Percentiles rank a stretch among this genome's conserved stretches.
phyloP scores from a whole-genome alignment of 2,888 invertebrate species.

The Eutolmus rufibarbis region DNA sequence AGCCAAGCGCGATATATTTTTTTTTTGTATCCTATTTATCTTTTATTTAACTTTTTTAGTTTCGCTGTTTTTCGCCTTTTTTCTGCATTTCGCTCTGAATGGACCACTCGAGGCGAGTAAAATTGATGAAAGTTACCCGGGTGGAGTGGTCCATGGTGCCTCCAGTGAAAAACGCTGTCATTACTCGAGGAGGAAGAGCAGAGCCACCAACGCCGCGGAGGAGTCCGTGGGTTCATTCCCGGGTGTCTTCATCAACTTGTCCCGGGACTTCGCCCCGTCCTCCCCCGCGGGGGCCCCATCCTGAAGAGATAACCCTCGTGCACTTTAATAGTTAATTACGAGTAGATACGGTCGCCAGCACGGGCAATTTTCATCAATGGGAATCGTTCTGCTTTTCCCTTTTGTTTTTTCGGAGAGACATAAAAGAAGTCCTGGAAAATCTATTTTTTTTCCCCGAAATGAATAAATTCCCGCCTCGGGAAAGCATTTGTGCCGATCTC shows the following conservation, averaged over 20 bases:
- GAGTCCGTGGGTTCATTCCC: background rate
- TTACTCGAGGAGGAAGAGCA: background rate
- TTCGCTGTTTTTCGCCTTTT: background rate
- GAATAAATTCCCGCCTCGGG: background rate
- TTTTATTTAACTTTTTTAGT: background rate
- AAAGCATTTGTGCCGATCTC: background rate
- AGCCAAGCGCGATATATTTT: background rate
- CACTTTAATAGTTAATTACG: constrained; percentile 28
- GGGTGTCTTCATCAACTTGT: background rate
- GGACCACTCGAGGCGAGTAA: background rate
- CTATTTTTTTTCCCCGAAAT: background rate
- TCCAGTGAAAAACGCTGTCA: background rate
- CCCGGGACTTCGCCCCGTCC: background rate
- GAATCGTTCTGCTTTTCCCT: background rate
- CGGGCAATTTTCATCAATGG: constrained; percentile 9
- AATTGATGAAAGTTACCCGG: background rate
- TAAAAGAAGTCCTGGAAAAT: background rate
- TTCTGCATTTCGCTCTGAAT: background rate
- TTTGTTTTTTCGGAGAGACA: background rate
- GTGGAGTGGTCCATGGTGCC: background rate
- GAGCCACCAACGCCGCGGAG: background rate
- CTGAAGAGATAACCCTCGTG: constrained; percentile 3
- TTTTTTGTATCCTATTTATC: background rate
- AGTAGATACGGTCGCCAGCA: background rate
- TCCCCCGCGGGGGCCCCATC: background rate